Percentiles rank a stretch among this genome's conserved stretches.
These are phyloP conservation scores for Polydrusus tereticollis DNA, from an alignment of 2,888 invertebrate genomes.

Conservation along the genomic window DNA sequence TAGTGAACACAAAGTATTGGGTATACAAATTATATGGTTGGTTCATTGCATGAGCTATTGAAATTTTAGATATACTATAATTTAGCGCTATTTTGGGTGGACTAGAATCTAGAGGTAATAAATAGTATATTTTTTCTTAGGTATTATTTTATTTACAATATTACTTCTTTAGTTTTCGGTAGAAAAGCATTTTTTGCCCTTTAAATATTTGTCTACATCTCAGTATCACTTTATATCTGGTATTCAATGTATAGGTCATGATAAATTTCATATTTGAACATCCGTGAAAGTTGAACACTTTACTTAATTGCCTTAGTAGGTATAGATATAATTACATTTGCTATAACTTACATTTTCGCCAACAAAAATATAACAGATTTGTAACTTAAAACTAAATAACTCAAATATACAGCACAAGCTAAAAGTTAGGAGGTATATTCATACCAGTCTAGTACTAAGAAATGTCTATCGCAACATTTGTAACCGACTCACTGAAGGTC, in stretches of 20 bases:
- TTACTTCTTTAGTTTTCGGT: not conserved
- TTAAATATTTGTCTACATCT: not conserved
- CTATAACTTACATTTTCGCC: conserved; percentile 14
- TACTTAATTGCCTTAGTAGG: conserved; percentile 1
- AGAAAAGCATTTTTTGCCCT: conserved; percentile 7
- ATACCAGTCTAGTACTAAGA: conserved; percentile 16
- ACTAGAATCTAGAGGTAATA: no score
- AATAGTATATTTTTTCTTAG: not conserved
- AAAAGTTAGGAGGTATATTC: conserved; percentile 2
- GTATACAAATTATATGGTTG: no score
- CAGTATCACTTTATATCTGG: not conserved
- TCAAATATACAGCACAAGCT: conserved; percentile 39
- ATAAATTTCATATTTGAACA: conserved; percentile 5
- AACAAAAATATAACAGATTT: conserved; percentile 23
- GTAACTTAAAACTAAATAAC: conserved; percentile 31
- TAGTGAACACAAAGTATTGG: no score
- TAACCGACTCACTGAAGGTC: conserved; percentile 7
- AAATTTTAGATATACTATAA: no score
- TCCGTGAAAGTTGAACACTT: conserved; percentile 7
- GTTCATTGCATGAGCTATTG: no score
- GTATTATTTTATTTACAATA: not conserved
- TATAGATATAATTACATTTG: conserved; percentile 8
- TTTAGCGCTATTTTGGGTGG: no score
- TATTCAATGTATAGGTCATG: not conserved
- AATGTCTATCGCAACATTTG: conserved; percentile 5